These are phyloP conservation scores for Drosophila prosaltans DNA, from an alignment of 1,140 invertebrate genomes.

Conservation along the genomic window DNA sequence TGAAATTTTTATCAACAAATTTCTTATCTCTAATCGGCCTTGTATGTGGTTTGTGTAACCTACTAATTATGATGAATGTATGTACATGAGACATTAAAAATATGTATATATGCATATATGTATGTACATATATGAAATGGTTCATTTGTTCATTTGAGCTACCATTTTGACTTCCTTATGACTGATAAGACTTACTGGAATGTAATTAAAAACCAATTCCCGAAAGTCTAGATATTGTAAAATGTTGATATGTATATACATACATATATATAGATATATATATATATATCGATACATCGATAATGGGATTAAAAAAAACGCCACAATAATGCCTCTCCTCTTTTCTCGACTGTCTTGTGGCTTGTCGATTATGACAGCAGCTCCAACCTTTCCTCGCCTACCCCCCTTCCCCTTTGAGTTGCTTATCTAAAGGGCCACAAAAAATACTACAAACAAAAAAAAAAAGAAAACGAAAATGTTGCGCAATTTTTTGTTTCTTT, in stretches of 20 bases:
- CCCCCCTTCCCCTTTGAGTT: background rate
- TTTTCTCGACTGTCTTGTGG: constrained; percentile 17
- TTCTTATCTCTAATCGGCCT: background rate
- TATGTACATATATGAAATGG: background rate
- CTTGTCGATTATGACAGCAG: constrained; percentile 41
- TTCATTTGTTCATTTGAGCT: background rate
- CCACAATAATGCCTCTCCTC: constrained; percentile 1
- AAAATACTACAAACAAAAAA: constrained; percentile 17
- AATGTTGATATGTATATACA: constrained; percentile 25
- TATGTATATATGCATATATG: too few species aligned
- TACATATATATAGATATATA: background rate
- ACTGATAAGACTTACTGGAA: constrained; percentile 23
- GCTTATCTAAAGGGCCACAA: constrained; percentile 55
- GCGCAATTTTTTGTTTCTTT: constrained; percentile 47
- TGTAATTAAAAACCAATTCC: constrained; percentile 56
- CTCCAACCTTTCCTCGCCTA: background rate
- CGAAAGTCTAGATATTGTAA: constrained; percentile 29
- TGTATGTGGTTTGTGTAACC: constrained; percentile 1
- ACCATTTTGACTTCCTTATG: constrained; percentile 28
- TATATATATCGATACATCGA: constrained; percentile 29
- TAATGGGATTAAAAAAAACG: constrained; percentile 46
- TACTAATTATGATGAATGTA: background rate
- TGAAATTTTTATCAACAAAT: background rate
- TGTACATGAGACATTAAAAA: too few species aligned
- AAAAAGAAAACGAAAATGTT: constrained; percentile 42